Conservation (phyloP, 1,140 invertebrate species). For the Muscidifurax raptorellus region DNA sequence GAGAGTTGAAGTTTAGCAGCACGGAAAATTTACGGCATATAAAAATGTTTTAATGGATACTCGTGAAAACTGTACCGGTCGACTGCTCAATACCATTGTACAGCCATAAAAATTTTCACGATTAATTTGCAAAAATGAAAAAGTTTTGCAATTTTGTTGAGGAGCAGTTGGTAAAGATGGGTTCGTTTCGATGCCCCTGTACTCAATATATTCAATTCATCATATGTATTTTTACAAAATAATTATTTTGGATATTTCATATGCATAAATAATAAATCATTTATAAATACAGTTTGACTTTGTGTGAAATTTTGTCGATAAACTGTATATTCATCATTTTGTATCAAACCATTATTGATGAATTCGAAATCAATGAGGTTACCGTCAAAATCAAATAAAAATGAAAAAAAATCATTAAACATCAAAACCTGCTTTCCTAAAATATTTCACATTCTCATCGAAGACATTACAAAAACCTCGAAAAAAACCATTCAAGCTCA, state of each 20-base stretch:
- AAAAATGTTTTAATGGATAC: slow-evolving; percentile 41
- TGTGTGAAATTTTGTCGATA: no score
- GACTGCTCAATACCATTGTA: slow-evolving; percentile 19
- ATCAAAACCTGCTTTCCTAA: no score
- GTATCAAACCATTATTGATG: no score
- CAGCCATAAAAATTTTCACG: slow-evolving; percentile 31
- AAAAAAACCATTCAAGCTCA: no score
- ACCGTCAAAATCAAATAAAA: no score
- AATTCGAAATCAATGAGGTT: no score
- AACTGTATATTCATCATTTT: no score
- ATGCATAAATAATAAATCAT: no score
- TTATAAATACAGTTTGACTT: no score
- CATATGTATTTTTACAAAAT: background rate
- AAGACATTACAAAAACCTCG: background rate
- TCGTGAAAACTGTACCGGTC: slow-evolving; percentile 20
- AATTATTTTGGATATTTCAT: no score
- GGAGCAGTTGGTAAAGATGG: background rate
- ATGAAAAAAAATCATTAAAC: background rate
- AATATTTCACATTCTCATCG: background rate
- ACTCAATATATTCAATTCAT: background rate
- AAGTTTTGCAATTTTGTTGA: background rate
- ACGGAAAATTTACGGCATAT: slow-evolving; percentile 29
- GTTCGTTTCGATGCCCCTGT: background rate
- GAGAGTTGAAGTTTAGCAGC: slow-evolving; percentile 30
- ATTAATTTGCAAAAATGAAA: slow-evolving; percentile 39